Conservation (phyloP, 1,140 invertebrate genomes). For the Drosophila willistoni region DNA sequence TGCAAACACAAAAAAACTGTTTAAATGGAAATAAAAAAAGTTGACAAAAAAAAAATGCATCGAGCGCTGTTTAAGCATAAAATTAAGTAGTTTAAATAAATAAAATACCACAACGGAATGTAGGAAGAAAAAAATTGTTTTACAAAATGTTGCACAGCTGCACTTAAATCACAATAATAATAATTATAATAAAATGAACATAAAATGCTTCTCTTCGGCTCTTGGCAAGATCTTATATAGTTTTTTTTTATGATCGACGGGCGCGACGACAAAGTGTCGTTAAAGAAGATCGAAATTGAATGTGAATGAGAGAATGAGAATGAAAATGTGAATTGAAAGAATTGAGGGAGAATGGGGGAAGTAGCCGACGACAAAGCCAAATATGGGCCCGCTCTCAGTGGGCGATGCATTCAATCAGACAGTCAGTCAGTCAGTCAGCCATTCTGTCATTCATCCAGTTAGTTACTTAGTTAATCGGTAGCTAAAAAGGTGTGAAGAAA, state of each 20-base stretch:
- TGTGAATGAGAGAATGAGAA: conserved; percentile 50
- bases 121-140: conserved; percentile 46
- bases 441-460: neutral
- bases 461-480: conserved; percentile 13
- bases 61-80: conserved; percentile 77
- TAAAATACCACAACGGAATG: conserved; percentile 44
- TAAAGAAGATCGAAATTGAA: conserved; percentile 74
- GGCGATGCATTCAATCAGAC: conserved; percentile 37
- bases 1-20: conserved; percentile 46
- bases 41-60: conserved; percentile 42
- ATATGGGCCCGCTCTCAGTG: conserved; percentile 66
- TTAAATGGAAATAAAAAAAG: conserved; percentile 47
- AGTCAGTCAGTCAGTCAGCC: neutral
- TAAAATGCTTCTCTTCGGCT: conserved; percentile 26
- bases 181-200: conserved; percentile 43
- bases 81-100: conserved; percentile 81
- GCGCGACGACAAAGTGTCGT: conserved; percentile 57
- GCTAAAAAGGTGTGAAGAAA: conserved; percentile 47
- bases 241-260: conserved; percentile 34
- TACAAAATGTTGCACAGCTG: conserved; percentile 49
- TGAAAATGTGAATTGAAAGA: conserved; percentile 11
- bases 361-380: conserved; percentile 40
- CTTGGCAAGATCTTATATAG: conserved; percentile 26
- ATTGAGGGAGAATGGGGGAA: conserved; percentile 9
- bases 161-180: conserved; percentile 54